These are phyloP conservation scores for Melipona bicolor DNA, from an alignment of 2,888 invertebrate genomes.

Conservation along the genomic window DNA sequence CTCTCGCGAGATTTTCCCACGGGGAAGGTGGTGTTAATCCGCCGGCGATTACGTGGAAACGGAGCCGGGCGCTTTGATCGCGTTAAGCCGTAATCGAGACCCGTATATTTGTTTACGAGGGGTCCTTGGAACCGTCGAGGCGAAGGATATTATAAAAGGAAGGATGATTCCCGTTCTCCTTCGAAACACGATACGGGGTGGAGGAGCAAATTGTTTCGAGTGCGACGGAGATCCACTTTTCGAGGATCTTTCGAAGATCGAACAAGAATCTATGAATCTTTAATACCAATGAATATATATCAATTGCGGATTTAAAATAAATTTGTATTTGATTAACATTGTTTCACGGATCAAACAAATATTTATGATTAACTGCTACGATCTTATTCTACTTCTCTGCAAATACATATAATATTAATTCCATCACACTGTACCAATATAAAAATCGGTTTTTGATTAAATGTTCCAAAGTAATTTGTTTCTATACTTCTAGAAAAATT, in stretches of 20 bases:
- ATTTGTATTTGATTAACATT: too few relatives aligned
- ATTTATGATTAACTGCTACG: too few relatives aligned
- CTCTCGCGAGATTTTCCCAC: constrained; percentile 26
- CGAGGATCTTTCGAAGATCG: background rate
- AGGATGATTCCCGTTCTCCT: too few relatives aligned
- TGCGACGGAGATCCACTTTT: background rate
- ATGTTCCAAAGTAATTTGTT: too few relatives aligned
- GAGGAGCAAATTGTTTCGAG: background rate
- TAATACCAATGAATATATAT: too few relatives aligned
- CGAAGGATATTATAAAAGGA: background rate
- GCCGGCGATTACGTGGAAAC: constrained; percentile 1
- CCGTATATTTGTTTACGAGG: background rate
- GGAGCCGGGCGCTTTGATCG: constrained; percentile 1
- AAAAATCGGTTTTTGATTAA: too few relatives aligned
- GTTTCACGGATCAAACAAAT: too few relatives aligned
- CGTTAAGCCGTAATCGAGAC: background rate
- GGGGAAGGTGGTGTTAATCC: constrained; percentile 14
- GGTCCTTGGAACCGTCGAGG: background rate
- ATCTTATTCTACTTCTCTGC: background rate
- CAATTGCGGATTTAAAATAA: too few relatives aligned
- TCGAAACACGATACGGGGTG: background rate
- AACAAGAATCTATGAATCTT: background rate
- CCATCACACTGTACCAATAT: too few relatives aligned
- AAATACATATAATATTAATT: background rate
- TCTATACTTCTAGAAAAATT: too few relatives aligned